Conservation (phyloP, 2,113 vertebrate genomes). For the Bubo scandiacus region DNA sequence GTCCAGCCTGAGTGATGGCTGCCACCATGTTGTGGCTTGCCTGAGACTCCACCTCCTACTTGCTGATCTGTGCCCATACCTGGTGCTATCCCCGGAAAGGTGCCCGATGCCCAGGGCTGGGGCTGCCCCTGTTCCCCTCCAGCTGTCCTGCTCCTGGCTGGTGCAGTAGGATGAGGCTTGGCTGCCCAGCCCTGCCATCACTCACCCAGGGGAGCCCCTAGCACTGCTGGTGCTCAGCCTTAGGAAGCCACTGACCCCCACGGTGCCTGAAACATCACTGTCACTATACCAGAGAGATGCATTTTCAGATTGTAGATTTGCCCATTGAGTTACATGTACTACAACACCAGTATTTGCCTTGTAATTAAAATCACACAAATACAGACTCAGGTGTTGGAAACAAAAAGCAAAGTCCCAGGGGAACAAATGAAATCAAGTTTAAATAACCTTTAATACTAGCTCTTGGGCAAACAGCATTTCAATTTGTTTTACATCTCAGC, state of each 20-base stretch:
- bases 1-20: not conserved
- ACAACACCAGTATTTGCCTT: not conserved
- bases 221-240: rapidly evolving
- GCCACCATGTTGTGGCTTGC: rapidly evolving
- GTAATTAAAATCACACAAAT: not conserved
- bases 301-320: not conserved
- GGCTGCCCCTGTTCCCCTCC: rapidly evolving
- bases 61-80: rapidly evolving
- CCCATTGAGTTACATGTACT: not conserved
- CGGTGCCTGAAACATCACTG: rapidly evolving
- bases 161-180: rapidly evolving
- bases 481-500: not conserved
- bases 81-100: rapidly evolving
- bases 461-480: not conserved
- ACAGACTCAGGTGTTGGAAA: not conserved
- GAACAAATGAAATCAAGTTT: not conserved
- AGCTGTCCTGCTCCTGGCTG: not conserved
- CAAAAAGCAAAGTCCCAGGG: not conserved
- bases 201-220: rapidly evolving
- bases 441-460: not conserved
- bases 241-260: rapidly evolving
- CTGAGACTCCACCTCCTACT: not conserved
- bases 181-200: not conserved
- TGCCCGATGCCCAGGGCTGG: rapidly evolving
- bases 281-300: not conserved